Evolutionary conservation across 2,113 vertebrate species (phyloP).

Genomic region (Apteryx owenii): DNA sequence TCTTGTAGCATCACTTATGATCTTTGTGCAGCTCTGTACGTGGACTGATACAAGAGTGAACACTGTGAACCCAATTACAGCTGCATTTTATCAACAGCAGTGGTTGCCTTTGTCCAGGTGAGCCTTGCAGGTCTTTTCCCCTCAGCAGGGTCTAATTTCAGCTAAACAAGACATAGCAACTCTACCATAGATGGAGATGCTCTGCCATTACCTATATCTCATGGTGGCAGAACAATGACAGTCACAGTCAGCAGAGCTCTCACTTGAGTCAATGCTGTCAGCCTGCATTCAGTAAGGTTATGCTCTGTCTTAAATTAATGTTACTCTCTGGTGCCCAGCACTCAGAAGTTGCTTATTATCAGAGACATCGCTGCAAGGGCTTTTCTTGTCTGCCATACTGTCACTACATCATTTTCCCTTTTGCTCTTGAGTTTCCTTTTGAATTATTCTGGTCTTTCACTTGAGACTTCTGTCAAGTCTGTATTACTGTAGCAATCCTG

Average conservation of each 20-base stretch:
- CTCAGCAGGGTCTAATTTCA: background rate
- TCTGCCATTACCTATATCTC: background rate
- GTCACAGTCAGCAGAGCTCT: background rate
- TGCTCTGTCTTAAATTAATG: constrained; percentile 3
- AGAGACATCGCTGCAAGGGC: background rate
- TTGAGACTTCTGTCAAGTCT: too few relatives aligned
- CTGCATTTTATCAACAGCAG: background rate
- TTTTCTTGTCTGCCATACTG: constrained; percentile 6
- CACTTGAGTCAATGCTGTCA: background rate
- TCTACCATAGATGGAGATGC: background rate
- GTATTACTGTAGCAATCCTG: background rate
- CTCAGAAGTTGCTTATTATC: background rate
- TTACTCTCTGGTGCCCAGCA: background rate
- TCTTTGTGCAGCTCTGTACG: background rate
- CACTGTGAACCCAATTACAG: background rate
- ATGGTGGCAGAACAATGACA: background rate
- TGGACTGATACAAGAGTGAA: background rate
- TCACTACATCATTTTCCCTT: background rate
- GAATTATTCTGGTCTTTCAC: background rate
- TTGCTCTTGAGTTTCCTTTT: background rate
- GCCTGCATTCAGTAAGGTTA: background rate
- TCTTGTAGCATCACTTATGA: background rate
- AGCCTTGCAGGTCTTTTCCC: background rate
- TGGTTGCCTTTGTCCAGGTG: background rate
- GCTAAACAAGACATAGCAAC: background rate